These are phyloP conservation scores for Drosophila longiperda DNA, from an alignment of 2,888 invertebrate genomes.

Conservation along the genomic window DNA sequence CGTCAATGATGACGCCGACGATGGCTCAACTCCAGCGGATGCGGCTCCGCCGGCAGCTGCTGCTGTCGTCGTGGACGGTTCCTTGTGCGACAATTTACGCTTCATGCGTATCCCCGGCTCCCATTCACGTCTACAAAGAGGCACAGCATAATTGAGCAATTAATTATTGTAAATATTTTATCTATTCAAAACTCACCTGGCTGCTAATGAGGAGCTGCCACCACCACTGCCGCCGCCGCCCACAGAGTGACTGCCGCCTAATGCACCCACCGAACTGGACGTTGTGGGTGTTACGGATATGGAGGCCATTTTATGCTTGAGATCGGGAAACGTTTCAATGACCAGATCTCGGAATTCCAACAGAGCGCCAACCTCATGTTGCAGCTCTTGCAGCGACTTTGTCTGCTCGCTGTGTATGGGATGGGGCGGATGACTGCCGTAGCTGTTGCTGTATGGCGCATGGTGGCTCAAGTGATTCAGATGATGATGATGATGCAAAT, in stretches of 20 bases:
- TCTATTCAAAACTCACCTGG: slow-evolving; percentile 66
- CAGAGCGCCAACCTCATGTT: slow-evolving; percentile 96
- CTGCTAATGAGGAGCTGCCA: slow-evolving; percentile 82
- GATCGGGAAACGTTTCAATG: slow-evolving; percentile 96
- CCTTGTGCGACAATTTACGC: slow-evolving; percentile 86
- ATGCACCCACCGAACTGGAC: slow-evolving; percentile 62
- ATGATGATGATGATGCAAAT: slow-evolving; percentile 80
- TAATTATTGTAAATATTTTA: neutral
- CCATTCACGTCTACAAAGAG: slow-evolving; percentile 88
- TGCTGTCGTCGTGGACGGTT: slow-evolving; percentile 78
- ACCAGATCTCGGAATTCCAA: slow-evolving; percentile 97
- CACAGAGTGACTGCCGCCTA: slow-evolving; percentile 70
- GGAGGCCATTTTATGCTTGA: slow-evolving; percentile 93
- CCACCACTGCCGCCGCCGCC: slow-evolving; percentile 52
- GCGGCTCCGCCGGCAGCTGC: slow-evolving; percentile 46
- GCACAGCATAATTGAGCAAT: neutral
- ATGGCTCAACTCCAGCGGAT: slow-evolving; percentile 61
- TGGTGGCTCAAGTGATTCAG: slow-evolving; percentile 80
- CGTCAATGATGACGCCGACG: slow-evolving; percentile 84
- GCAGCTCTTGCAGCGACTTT: slow-evolving; percentile 95
- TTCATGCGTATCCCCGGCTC: slow-evolving; percentile 92
- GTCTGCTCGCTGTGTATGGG: slow-evolving; percentile 91
- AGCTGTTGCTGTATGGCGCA: slow-evolving; percentile 79
- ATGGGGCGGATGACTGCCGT: slow-evolving; percentile 89
- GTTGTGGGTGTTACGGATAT: slow-evolving; percentile 85